Conservation (phyloP, 2,888 invertebrate species). For the Brachypterus glaber region DNA sequence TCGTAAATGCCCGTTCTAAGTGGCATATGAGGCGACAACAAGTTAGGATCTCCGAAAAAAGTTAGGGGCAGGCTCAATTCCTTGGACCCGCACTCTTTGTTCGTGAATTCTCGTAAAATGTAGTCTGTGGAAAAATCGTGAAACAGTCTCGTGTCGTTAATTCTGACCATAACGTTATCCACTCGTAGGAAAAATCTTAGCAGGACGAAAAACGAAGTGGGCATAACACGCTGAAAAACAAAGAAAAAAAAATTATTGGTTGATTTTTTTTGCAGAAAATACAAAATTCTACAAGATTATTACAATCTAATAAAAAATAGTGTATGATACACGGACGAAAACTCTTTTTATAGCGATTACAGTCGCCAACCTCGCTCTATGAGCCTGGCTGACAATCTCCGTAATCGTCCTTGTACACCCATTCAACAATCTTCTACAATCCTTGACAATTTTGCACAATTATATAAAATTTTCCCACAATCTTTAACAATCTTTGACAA, state of each 20-base stretch:
- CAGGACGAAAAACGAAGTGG: conserved; percentile 81
- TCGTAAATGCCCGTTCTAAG: conserved; percentile 41
- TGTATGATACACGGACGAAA: too few species aligned
- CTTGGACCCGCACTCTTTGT: conserved; percentile 62
- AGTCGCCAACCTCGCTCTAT: too few species aligned
- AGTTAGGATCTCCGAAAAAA: conserved; percentile 57
- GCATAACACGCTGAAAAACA: conserved; percentile 84
- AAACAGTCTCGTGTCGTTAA: conserved; percentile 82
- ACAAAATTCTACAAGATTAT: background rate
- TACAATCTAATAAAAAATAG: too few species aligned
- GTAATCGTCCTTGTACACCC: too few species aligned
- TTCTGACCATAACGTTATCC: conserved; percentile 80
- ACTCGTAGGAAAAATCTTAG: conserved; percentile 88
- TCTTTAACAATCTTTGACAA: too few species aligned
- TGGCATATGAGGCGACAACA: conserved; percentile 57
- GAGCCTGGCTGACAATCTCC: too few species aligned
- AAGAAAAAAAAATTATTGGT: too few species aligned
- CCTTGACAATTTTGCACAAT: too few species aligned
- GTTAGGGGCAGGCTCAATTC: conserved; percentile 56
- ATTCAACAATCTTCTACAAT: too few species aligned
- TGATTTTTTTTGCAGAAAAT: too few species aligned
- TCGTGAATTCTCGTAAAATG: conserved; percentile 73
- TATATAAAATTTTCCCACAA: too few species aligned
- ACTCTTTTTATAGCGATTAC: too few species aligned
- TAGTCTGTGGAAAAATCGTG: conserved; percentile 68